phyloP scores from a whole-genome alignment of 2,888 invertebrate genomes.

The Rhagium mordax region DNA sequence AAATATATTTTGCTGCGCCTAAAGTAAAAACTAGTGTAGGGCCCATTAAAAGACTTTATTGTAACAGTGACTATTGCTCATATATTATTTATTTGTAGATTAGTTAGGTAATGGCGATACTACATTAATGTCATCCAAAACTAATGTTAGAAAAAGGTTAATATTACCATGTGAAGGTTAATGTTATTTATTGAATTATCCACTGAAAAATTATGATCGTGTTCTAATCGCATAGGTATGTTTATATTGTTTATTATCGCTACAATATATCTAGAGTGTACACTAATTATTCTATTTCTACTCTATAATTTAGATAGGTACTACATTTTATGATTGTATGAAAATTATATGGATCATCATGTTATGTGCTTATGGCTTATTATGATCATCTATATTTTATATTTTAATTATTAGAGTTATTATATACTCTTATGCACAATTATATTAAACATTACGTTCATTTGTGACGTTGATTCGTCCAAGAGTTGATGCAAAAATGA shows the following conservation, averaged over 20 bases:
- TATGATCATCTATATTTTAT: too few relatives aligned
- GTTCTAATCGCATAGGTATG: neutral
- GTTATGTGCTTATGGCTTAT: conserved; percentile 1
- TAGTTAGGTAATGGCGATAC: neutral
- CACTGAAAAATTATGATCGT: conserved; percentile 11
- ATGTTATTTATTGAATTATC: neutral
- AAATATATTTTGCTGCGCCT: neutral
- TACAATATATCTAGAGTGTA: conserved; percentile 12
- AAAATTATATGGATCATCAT: conserved; percentile 13
- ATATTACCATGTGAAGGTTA: neutral
- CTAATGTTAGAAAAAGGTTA: neutral
- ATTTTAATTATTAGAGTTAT: neutral
- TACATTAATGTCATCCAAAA: neutral
- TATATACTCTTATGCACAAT: conserved; percentile 5
- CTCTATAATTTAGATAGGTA: neutral
- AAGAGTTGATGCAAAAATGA: conserved; percentile 28
- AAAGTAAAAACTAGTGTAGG: too few relatives aligned
- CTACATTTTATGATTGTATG: neutral
- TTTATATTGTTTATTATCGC: neutral
- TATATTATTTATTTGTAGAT: neutral
- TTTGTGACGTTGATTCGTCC: neutral
- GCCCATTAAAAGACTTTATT: too few relatives aligned
- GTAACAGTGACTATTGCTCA: too few relatives aligned
- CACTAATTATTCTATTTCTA: neutral
- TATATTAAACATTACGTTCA: neutral